phyloP scores from a whole-genome alignment of 2,888 invertebrate genomes.

The Brachyopa scutellaris region DNA sequence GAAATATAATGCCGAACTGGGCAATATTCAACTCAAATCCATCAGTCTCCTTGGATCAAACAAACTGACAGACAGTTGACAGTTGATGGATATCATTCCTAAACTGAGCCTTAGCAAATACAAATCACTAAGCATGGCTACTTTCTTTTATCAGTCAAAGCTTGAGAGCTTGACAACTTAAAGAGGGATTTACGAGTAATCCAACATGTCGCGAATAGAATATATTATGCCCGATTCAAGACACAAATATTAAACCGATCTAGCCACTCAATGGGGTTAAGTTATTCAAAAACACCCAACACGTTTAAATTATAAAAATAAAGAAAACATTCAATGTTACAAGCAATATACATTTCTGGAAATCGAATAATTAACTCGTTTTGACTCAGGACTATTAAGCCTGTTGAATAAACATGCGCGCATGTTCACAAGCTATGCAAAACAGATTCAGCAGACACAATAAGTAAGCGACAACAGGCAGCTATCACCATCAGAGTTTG shows the following conservation, averaged over 20 bases:
- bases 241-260: background rate
- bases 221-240: too few species aligned
- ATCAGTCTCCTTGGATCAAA: too few species aligned
- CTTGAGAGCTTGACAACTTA: too few species aligned
- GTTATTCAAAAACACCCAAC: background rate
- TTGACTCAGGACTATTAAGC: conserved; percentile 21
- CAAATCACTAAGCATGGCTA: too few species aligned
- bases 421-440: conserved; percentile 28
- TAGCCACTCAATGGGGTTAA: background rate
- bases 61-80: too few species aligned
- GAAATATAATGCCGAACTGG: too few species aligned
- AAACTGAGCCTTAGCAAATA: too few species aligned
- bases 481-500: conserved; percentile 30
- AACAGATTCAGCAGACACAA: conserved; percentile 17
- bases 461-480: conserved; percentile 14
- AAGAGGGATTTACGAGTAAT: too few species aligned
- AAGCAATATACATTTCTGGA: conserved; percentile 12
- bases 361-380: conserved; percentile 38
- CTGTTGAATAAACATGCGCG: conserved; percentile 52
- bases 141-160: too few species aligned
- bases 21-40: too few species aligned
- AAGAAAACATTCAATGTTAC: background rate
- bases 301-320: background rate
- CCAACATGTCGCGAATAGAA: too few species aligned
- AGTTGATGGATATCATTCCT: too few species aligned